A percentile compares a stretch with the other conserved stretches of the same genome.
These are phyloP conservation scores for Oscheius sp. DNA, from an alignment of 1,140 invertebrate species.

Conservation along the genomic window DNA sequence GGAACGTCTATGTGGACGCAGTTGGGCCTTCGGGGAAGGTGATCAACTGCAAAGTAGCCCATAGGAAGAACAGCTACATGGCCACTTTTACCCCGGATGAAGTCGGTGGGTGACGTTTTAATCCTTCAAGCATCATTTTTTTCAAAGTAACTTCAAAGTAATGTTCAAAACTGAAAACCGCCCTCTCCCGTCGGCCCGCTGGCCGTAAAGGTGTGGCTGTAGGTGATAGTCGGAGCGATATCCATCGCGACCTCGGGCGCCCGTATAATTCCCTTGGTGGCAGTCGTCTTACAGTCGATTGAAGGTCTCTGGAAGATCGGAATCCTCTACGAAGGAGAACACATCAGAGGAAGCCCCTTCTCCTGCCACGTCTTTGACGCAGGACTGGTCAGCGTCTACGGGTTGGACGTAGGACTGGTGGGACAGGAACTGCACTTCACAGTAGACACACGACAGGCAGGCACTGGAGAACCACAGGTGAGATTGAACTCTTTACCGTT, in stretches of 20 bases:
- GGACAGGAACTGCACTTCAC: constrained; percentile 77
- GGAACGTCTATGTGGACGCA: constrained; percentile 45
- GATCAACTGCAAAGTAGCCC: constrained; percentile 72
- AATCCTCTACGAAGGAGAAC: constrained; percentile 88
- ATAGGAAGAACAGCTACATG: constrained; percentile 76
- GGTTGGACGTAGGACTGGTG: constrained; percentile 74
- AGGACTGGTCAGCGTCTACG: constrained; percentile 73
- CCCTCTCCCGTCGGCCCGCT: neutral
- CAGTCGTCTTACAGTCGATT: constrained; percentile 4
- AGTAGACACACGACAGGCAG: constrained; percentile 77
- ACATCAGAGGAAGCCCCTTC: constrained; percentile 93
- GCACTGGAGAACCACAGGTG: constrained; percentile 77
- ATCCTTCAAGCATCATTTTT: constrained; percentile 9
- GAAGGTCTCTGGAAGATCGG: constrained; percentile 86
- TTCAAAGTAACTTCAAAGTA: neutral
- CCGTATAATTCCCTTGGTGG: neutral
- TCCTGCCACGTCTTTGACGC: constrained; percentile 92
- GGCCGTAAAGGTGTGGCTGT: neutral
- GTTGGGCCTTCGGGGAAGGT: constrained; percentile 73
- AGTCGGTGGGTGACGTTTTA: constrained; percentile 69
- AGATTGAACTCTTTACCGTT: neutral
- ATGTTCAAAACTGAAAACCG: too few relatives aligned
- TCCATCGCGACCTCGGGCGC: constrained; percentile 7
- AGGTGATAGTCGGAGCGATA: neutral
- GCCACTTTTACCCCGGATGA: constrained; percentile 94